Base-by-base conservation (phyloP, 2,888 invertebrate species). In the Drosophila pseudotalamancana region DNA sequence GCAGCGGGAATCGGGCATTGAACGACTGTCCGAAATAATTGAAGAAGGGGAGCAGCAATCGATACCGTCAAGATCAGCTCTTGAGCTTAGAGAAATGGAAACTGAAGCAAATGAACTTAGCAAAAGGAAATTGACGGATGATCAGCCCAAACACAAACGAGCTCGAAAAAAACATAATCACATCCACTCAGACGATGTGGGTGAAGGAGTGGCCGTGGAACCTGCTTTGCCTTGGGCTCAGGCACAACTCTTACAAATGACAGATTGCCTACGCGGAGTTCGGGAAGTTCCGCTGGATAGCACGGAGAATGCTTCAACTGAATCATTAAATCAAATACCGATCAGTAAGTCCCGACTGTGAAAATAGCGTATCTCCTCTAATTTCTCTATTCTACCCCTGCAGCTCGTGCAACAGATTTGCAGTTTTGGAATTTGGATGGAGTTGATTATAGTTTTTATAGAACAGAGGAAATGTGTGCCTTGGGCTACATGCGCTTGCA, bases 381-480 rank as follows among this genome's bases (percentile, higher is more conserved):
- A n/a, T n/a, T n/a, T n/a, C n/a, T n/a, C n/a, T n/a, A n/a, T n/a
- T n/a, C n/a, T n/a, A n/a, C n/a, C n/a, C n/a, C n/a, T 61, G 12
- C 49, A 77, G 76, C 76, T 0, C 18, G 65, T 1, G 64, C 56
- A 2, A 29, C 49, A 3, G 57, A 72, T 3, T 45, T 88, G n/a
- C 19, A 50, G 0, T 86, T 87, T 25, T 25, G 59, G 0, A 40
- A 48, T n/a, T 16, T 83, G 11, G 73, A 79, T 4, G 87, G 80
- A 18, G 43, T 86, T 5, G 88, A 88, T 0, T 88, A 86, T 50
- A 80, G 77, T 1, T 88, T 84, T 23, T 88, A 85, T 21, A 55
- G 66, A 12, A 83, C 88, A 0, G 64, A 78, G 1, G 71, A 71
- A 0, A 40, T 34, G 0, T 57, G 21, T 50, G 43, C 32, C 23